phyloP scores from a whole-genome alignment of 2,888 invertebrate genomes.

The Pristionchus entomophagus region DNA sequence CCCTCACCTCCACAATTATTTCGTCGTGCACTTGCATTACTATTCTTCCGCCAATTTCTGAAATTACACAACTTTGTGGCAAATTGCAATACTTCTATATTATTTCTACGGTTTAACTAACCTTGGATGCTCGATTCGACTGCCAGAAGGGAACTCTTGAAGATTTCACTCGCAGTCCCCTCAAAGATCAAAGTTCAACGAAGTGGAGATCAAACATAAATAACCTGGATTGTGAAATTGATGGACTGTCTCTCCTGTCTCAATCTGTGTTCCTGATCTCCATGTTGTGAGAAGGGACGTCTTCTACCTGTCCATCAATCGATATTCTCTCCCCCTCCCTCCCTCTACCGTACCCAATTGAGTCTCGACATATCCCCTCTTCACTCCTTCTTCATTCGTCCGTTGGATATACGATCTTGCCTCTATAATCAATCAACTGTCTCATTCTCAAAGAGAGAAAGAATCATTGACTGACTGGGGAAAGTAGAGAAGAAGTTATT shows the following conservation, averaged over 20 bases:
- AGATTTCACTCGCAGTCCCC: constrained; percentile 95
- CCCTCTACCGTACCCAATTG: constrained; percentile 84
- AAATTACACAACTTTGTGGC: no score
- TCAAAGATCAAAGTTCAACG: constrained; percentile 37
- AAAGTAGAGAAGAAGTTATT: constrained; percentile 86
- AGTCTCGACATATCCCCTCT: constrained; percentile 88
- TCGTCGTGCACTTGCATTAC: constrained; percentile 96
- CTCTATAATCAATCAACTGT: constrained; percentile 69
- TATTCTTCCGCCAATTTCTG: constrained; percentile 78
- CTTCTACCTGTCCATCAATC: constrained; percentile 20
- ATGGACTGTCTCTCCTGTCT: constrained; percentile 96
- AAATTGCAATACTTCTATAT: no score
- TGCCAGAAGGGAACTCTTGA: constrained; percentile 89
- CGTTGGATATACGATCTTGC: constrained; percentile 82
- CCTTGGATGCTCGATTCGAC: constrained; percentile 82
- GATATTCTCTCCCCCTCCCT: constrained; percentile 79
- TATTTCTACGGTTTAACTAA: constrained; percentile 2
- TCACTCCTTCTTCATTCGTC: constrained; percentile 81
- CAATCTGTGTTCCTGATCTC: constrained; percentile 81
- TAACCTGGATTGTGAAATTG: constrained; percentile 89
- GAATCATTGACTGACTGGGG: constrained; percentile 81
- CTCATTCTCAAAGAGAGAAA: no score
- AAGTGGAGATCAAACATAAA: not conserved
- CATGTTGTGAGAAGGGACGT: constrained; percentile 49
- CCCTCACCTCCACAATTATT: constrained; percentile 87